Percentiles rank a stretch among this genome's conserved stretches.
These are phyloP conservation scores for Stenchaetothrips biformis DNA, from an alignment of 2,888 invertebrate species.

Conservation along the genomic window DNA sequence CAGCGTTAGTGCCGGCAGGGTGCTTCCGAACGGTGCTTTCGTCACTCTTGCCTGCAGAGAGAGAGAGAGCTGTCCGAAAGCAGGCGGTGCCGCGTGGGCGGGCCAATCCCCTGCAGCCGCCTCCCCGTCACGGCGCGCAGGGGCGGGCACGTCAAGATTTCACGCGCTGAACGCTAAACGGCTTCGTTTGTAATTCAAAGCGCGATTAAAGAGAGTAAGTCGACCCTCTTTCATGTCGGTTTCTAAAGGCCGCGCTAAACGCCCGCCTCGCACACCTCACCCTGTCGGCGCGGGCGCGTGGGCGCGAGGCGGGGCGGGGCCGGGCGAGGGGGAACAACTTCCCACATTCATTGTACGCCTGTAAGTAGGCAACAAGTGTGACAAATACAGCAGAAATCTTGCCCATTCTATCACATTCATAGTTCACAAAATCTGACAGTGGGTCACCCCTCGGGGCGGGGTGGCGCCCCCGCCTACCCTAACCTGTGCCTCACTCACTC, in stretches of 20 bases:
- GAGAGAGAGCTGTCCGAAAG: too few species aligned
- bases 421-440: not conserved
- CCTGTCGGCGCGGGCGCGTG: not conserved
- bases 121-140: not conserved
- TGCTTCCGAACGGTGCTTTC: not conserved
- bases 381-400: too few species aligned
- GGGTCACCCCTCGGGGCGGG: not conserved
- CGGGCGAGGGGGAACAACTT: not conserved
- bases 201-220: not conserved
- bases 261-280: not conserved
- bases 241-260: not conserved
- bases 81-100: too few species aligned
- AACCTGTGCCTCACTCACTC: too few species aligned
- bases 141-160: not conserved
- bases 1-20: not conserved
- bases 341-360: not conserved
- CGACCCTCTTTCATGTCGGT: not conserved
- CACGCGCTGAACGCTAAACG: not conserved
- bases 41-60: not conserved
- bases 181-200: conserved; percentile 6
- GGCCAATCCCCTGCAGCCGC: not conserved
- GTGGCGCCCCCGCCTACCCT: too few species aligned
- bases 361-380: too few species aligned
- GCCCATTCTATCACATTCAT: not conserved
- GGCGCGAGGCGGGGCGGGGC: not conserved